Conservation (phyloP, 1,140 invertebrate genomes). For the Venturia canescens region DNA sequence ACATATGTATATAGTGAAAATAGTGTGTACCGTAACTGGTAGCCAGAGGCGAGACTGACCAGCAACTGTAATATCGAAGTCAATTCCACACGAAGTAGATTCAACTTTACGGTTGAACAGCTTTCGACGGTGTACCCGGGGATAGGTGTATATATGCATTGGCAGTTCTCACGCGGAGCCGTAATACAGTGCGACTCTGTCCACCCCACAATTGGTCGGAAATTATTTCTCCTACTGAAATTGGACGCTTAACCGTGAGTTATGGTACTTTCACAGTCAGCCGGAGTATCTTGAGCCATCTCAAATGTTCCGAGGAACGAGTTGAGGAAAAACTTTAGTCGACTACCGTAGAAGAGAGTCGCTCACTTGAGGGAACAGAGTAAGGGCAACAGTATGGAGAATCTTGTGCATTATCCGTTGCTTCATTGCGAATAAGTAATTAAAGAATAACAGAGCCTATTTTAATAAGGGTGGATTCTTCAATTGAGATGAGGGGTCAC, state of each 20-base stretch:
- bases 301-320: not conserved
- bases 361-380: not conserved
- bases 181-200: conserved; percentile 1
- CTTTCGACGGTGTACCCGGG: conserved; percentile 22
- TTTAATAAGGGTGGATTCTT: conserved; percentile 4
- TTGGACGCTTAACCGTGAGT: conserved; percentile 34
- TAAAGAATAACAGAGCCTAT: conserved; percentile 27
- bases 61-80: conserved; percentile 36
- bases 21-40: not conserved
- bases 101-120: conserved; percentile 32
- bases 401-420: not conserved
- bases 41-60: conserved; percentile 12
- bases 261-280: conserved; percentile 15
- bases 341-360: not conserved
- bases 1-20: not conserved
- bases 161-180: not conserved
- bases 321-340: not conserved
- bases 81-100: conserved; percentile 38
- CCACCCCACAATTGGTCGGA: conserved; percentile 18
- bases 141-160: not conserved
- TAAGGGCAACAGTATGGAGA: not conserved
- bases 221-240: conserved; percentile 35
- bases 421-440: conserved; percentile 24
- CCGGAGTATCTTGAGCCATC: conserved; percentile 24
- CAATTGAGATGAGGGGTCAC: not conserved